A percentile compares a stretch with the other conserved stretches of the same genome.
Evolutionary conservation across 2,888 invertebrate genomes (phyloP).

Genomic region (Stomorhina lunata): DNA sequence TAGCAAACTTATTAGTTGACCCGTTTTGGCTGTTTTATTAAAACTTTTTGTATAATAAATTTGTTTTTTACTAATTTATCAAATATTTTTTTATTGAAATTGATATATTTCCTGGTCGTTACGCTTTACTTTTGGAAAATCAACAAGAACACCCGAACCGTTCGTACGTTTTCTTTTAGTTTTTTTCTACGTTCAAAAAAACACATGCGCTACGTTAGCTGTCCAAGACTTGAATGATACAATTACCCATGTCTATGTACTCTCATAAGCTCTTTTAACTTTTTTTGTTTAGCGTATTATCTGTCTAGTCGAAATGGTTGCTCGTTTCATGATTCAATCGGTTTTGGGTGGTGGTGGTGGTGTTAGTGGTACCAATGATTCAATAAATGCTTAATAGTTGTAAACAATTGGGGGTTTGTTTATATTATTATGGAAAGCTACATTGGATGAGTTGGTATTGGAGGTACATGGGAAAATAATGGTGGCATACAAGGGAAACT

Average conservation of each 20-base stretch:
- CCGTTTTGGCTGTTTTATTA: conserved; percentile 52
- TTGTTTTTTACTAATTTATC: background rate
- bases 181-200: background rate
- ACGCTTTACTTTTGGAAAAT: background rate
- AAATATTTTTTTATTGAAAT: background rate
- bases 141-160: conserved; percentile 28
- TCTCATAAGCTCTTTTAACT: conserved; percentile 37
- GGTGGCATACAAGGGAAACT: too few species aligned
- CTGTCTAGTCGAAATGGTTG: too few species aligned
- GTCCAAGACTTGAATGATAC: conserved; percentile 59
- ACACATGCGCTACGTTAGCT: conserved; percentile 62
- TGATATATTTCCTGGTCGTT: background rate
- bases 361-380: conserved; percentile 24
- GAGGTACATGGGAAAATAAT: too few species aligned
- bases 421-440: conserved; percentile 24
- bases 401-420: conserved; percentile 45
- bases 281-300: too few species aligned
- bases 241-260: conserved; percentile 2
- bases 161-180: conserved; percentile 26
- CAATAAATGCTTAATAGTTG: conserved; percentile 45
- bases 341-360: background rate
- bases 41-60: background rate
- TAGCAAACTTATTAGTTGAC: conserved; percentile 50
- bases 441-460: background rate
- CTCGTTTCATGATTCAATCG: too few species aligned